phyloP scores from a whole-genome alignment of 1,140 invertebrate genomes.

The Diorhabda sublineata region DNA sequence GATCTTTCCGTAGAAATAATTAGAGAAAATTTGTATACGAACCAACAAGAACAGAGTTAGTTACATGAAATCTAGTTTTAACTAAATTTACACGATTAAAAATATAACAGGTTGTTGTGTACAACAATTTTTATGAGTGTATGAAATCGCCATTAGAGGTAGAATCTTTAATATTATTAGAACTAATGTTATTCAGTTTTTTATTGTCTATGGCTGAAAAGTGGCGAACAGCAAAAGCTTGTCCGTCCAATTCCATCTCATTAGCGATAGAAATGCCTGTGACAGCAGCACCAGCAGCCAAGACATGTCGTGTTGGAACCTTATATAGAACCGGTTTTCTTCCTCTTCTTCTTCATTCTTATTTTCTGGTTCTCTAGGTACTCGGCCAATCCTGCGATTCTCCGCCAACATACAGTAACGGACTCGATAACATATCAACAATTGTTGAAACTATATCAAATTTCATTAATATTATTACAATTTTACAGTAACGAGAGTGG shows the following conservation, averaged over 20 bases:
- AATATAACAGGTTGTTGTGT: neutral
- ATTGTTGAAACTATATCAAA: too few species aligned
- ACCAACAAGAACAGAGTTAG: too few species aligned
- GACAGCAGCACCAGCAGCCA: constrained; percentile 45
- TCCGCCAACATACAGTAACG: constrained; percentile 29
- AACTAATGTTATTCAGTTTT: constrained; percentile 36
- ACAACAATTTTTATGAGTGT: constrained; percentile 6
- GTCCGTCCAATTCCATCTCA: constrained; percentile 48
- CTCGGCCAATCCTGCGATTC: constrained; percentile 38
- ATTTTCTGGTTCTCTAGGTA: constrained; percentile 29
- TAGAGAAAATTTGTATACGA: too few species aligned
- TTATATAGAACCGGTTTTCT: constrained; percentile 47
- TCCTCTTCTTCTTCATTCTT: constrained; percentile 19
- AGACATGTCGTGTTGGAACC: constrained; percentile 42
- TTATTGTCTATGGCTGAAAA: constrained; percentile 35
- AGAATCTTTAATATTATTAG: constrained; percentile 35
- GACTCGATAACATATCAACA: neutral
- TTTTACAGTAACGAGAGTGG: too few species aligned
- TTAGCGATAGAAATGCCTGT: constrained; percentile 47
- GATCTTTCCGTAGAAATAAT: too few species aligned
- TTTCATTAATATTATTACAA: too few species aligned
- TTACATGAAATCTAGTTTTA: too few species aligned
- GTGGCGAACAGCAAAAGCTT: constrained; percentile 43
- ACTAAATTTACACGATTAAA: neutral
- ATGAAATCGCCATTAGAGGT: constrained; percentile 26